Evolutionary conservation across 2,797 vertebrate species (phyloP).

Genomic region (Adelosebastes latens): DNA sequence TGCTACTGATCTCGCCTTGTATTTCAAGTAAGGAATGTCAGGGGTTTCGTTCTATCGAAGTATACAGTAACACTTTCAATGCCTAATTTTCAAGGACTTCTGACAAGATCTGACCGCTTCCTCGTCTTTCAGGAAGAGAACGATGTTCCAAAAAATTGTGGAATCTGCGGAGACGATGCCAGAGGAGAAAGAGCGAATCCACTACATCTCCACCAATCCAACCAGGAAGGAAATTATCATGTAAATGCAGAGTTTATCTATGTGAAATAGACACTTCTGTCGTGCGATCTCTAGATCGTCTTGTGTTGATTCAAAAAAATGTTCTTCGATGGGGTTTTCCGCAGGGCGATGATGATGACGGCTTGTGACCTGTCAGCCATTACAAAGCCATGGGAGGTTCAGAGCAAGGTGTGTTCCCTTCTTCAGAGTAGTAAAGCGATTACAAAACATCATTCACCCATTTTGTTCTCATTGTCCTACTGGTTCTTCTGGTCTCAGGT

Average conservation of each 20-base stretch:
- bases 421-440: background rate
- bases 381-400: slow-evolving; percentile 96
- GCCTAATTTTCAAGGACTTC: background rate
- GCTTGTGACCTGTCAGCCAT: slow-evolving; percentile 95
- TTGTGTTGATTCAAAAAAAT: background rate
- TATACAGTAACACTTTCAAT: background rate
- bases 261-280: background rate
- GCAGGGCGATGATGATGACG: slow-evolving; percentile 99
- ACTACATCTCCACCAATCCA: slow-evolving; percentile 87
- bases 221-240: slow-evolving; percentile 95
- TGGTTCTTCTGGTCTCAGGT: slow-evolving; percentile 77
- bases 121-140: slow-evolving; percentile 88
- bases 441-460: background rate
- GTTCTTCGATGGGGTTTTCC: background rate
- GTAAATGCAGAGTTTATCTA: slow-evolving; percentile 72
- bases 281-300: background rate
- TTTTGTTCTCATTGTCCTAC: background rate
- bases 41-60: background rate
- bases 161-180: slow-evolving; percentile 86
- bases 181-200: slow-evolving; percentile 87
- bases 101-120: background rate
- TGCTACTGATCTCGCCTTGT: slow-evolving; percentile 94
- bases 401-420: slow-evolving; percentile 88
- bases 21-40: slow-evolving; percentile 91
- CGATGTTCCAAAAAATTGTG: slow-evolving; percentile 96